Evolutionary conservation across 30 jellyfish, hydroid and myxozoan genomes (phyloP), one percentile per base, ranked within the genome.

Genomic region (Aurelia aurita complex sp. Pacific): DNA sequence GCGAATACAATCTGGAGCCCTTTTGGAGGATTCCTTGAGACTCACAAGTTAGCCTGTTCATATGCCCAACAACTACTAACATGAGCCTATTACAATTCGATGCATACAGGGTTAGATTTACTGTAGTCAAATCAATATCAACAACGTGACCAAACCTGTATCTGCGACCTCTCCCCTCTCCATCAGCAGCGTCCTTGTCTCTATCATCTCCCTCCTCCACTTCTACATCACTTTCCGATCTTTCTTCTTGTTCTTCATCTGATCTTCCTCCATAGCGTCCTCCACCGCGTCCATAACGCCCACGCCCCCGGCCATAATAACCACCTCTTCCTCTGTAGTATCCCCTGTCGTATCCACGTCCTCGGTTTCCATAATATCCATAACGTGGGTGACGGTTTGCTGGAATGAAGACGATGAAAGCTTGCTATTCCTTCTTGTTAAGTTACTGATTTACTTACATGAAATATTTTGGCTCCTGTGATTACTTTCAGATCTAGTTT

Each of bases 331-430:
- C 73, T 15, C 73, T 61, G 40, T 66, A 50, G 53, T 80, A 65
- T 77, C 91, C 96, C 34, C 94, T 50, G 51, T 82, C 89, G 55
- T 79, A 79, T 32, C 98, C 88, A 36, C 96, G 73, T 29, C 98
- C 93, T 3, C 98, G 92, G 63, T 66, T 62, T 68, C 78, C 85
- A 38, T 43, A 71, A 53, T 83, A 23, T n/a, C 89, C 81, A 66
- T 91, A 84, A 19, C 97, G 83, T 2, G 95, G 92, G 57, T 96
- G 91, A 51, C 97, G 96, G 62, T 87, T 87, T 5, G 96, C 96
- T 87, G 83, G 8, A 34, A 43, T 2, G 23, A 9, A 15, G 34
- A 67, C 52, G 1, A 40, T 40, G 10, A 40, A 40, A 40, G 52
- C 9, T 3, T 23, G 29, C 29, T 23, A 23, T 23, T 23, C 29